Conservation (phyloP, 2,797 vertebrate species). For the Spondyliosoma cantharus region DNA sequence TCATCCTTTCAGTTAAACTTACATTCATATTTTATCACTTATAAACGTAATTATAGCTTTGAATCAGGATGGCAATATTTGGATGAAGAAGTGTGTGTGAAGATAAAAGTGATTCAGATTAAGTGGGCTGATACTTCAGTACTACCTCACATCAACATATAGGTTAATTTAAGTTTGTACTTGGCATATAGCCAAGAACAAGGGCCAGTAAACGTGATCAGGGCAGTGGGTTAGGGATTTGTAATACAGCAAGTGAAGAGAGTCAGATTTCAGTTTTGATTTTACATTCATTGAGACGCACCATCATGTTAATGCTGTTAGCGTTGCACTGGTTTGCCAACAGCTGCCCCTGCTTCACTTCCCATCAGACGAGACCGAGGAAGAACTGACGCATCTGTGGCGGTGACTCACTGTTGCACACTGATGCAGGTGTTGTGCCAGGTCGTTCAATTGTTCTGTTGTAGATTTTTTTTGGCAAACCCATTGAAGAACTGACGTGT, state of each 20-base stretch:
- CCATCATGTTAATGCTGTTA: slow-evolving; percentile 7
- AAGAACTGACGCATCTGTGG: slow-evolving; percentile 61
- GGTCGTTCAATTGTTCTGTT: slow-evolving; percentile 49
- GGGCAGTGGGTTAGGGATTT: no score
- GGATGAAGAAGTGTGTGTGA: neutral
- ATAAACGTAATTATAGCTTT: neutral
- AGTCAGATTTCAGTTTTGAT: neutral
- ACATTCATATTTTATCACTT: neutral
- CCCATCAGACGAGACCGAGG: slow-evolving; percentile 47
- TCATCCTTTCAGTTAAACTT: neutral
- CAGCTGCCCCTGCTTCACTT: slow-evolving; percentile 41
- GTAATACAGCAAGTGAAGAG: no score
- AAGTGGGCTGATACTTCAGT: neutral
- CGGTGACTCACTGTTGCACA: slow-evolving; percentile 66
- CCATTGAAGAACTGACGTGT: slow-evolving; percentile 17
- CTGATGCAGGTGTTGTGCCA: slow-evolving; percentile 70
- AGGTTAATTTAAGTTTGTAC: neutral
- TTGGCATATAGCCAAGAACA: neutral
- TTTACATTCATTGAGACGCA: neutral
- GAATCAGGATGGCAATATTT: neutral
- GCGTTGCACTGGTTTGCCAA: slow-evolving; percentile 1
- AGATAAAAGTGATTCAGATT: neutral
- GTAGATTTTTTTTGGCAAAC: slow-evolving; percentile 31
- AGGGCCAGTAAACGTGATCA: neutral
- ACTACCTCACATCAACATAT: no score